Evolutionary conservation across 2,797 vertebrate genomes (phyloP).

Genomic region (Onychomys arenicola): DNA sequence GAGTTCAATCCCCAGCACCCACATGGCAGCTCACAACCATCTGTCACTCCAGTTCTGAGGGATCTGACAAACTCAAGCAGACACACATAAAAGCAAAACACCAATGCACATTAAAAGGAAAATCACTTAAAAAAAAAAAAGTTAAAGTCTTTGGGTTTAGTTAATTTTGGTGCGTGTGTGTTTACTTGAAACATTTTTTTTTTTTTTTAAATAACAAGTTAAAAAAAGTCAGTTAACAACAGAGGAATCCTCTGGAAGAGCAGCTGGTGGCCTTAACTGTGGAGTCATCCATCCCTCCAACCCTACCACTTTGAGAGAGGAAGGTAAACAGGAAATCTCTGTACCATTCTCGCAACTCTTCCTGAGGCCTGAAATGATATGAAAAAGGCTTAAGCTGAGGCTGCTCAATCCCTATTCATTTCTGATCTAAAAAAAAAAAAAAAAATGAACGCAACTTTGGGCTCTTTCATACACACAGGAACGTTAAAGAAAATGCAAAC

Average conservation of each 20-base stretch:
- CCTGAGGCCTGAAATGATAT: neutral
- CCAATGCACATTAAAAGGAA: neutral
- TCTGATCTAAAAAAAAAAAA: neutral
- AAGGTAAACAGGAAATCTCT: neutral
- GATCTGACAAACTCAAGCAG: neutral
- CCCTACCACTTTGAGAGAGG: neutral
- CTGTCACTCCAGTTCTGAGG: neutral
- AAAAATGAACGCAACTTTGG: neutral
- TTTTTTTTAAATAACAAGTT: neutral
- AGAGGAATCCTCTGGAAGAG: neutral
- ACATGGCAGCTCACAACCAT: neutral
- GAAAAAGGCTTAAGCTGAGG: neutral
- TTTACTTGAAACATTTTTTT: neutral
- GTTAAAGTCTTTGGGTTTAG: neutral
- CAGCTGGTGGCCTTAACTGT: neutral
- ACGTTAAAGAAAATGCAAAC: slow-evolving; percentile 41
- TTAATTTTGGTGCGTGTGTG: neutral
- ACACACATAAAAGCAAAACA: neutral
- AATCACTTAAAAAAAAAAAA: neutral
- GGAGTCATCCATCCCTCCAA: neutral
- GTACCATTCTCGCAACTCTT: neutral
- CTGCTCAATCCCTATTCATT: neutral
- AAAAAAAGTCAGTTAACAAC: neutral
- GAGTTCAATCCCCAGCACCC: neutral
- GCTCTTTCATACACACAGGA: neutral